Base-by-base conservation (phyloP, 2,113 vertebrate genomes). In the Toxotes jaculatrix region DNA sequence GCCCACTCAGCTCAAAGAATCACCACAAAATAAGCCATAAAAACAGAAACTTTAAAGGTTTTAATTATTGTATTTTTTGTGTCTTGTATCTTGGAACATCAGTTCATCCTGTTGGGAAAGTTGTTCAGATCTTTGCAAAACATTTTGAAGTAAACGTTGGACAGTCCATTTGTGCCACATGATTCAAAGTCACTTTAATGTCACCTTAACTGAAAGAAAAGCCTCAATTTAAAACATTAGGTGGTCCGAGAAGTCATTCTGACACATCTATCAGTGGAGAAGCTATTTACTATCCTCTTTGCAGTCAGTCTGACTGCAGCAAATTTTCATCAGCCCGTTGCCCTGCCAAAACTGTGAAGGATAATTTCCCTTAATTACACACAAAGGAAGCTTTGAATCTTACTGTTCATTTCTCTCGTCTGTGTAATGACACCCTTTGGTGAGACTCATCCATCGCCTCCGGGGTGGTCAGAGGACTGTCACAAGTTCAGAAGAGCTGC, bases 361-460 rank as follows among this genome's bases (percentile, higher is more conserved):
- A 87, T 91, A 85, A 93, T 91, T 89, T 83, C 57, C 83, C 74
- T 69, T 92, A 90, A 93, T 93, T 89, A 87, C 85, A 80, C 85
- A 88, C 79, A 84, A 91, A 90, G 83, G 84, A 89, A 85, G 83
- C 76, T 86, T 61, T 49, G 83, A 79, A 80, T 84, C 70, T 72
- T 74, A 84, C 87, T 59, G 14, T 36, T 84, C 80, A 77, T 68
- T 87, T 86, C 82, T 87, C 72, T 75, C 14, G 71, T 88, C 86
- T 23, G 66, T 56, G 47, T 90, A 84, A 93, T 89, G 83, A 81
- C 77, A 59, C 76, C 72, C 86, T 74, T 74, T 23, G 64, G 78
- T 74, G 79, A 69, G 42, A 12, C 64, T 55, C 75, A 49, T 76
- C 55, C 63, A 5, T 72, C 71, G 49, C 71, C 51, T 1, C 51